Percentiles rank a stretch among this genome's conserved stretches.
Conservation (phyloP, 1,140 invertebrate genomes). For the Hylaeus anthracinus region DNA sequence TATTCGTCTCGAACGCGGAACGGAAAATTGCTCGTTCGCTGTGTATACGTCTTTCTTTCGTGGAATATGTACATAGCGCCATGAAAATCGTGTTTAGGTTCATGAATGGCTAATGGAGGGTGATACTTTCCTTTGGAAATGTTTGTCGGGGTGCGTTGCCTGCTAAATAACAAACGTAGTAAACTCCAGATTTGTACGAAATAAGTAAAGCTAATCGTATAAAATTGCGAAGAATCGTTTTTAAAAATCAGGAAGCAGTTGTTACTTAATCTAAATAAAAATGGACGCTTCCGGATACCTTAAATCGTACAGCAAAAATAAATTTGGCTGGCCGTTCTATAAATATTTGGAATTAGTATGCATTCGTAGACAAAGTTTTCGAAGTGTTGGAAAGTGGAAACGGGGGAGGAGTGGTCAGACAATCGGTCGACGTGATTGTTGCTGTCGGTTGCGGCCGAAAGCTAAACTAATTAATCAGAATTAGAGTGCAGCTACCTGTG, state of each 20-base stretch:
- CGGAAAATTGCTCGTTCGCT: slow-evolving; percentile 22
- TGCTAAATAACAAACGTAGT: too few relatives aligned
- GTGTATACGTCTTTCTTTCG: background rate
- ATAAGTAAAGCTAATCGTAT: too few relatives aligned
- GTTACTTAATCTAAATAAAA: too few relatives aligned
- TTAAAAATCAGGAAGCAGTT: too few relatives aligned
- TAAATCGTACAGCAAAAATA: too few relatives aligned
- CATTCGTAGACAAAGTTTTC: background rate
- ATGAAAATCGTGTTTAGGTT: background rate
- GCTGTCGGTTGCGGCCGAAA: background rate
- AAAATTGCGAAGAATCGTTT: too few relatives aligned
- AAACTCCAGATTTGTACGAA: too few relatives aligned
- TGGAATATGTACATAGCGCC: background rate
- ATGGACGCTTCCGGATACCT: too few relatives aligned
- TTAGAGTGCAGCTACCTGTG: slow-evolving; percentile 31
- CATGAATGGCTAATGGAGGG: background rate
- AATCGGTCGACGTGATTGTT: background rate
- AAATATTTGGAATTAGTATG: background rate
- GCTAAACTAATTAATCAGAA: slow-evolving; percentile 36
- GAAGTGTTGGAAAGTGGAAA: background rate
- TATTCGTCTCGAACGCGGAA: background rate
- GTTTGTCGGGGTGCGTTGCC: too few relatives aligned
- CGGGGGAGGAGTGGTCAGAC: too few relatives aligned
- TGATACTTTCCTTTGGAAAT: too few relatives aligned
- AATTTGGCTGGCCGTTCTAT: too few relatives aligned